Evolutionary conservation across 2,113 vertebrate genomes (phyloP).

Genomic region (Elachura formosa): DNA sequence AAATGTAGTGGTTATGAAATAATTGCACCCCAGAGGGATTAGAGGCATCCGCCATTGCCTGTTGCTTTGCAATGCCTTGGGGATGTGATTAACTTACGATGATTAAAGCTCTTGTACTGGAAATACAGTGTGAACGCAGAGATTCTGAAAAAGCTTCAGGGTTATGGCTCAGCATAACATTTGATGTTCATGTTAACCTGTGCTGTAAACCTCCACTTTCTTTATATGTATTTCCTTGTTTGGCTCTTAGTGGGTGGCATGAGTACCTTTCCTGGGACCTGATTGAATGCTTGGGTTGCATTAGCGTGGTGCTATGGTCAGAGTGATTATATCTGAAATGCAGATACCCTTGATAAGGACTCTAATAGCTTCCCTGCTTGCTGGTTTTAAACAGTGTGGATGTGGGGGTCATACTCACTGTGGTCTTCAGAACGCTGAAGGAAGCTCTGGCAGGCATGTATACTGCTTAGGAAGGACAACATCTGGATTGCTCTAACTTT

Average conservation of each 20-base stretch:
- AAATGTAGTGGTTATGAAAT: constrained; percentile 42
- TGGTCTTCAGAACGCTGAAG: background rate
- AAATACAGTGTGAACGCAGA: background rate
- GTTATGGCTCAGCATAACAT: background rate
- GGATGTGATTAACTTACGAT: constrained; percentile 53
- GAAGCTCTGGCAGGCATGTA: background rate
- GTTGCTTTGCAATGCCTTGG: background rate
- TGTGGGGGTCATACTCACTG: background rate
- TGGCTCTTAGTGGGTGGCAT: background rate
- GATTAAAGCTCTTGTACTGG: constrained; percentile 49
- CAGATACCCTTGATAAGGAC: background rate
- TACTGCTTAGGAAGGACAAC: background rate
- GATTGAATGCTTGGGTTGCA: background rate
- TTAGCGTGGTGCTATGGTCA: background rate
- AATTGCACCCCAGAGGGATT: constrained; percentile 43
- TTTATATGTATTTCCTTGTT: background rate
- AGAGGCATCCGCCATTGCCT: background rate
- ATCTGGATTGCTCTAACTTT: background rate
- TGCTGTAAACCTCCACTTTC: background rate
- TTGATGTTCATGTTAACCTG: background rate
- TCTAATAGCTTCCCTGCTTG: background rate
- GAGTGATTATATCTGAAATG: background rate
- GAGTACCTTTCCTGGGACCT: background rate
- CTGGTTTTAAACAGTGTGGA: background rate
- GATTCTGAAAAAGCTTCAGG: background rate